Percentiles rank a stretch among this genome's conserved stretches.
Conservation (phyloP, 2,113 vertebrate genomes). For the Pungitius pungitius region DNA sequence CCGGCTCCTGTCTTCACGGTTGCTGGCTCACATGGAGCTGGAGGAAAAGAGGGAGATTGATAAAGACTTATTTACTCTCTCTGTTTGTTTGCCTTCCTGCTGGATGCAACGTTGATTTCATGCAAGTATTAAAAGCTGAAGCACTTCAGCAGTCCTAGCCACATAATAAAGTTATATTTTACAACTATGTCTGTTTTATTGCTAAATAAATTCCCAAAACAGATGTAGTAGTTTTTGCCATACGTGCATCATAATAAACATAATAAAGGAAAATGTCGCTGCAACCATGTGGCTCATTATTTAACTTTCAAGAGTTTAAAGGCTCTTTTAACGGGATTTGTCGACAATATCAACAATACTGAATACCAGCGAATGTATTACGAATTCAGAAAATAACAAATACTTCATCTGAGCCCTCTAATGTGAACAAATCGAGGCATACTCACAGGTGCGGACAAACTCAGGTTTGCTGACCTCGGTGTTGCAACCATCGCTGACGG, state of each 20-base stretch:
- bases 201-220: not conserved
- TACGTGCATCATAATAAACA: too few relatives aligned
- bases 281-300: not conserved
- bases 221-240: not conserved
- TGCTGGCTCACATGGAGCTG: slow-evolving; percentile 81
- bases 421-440: not conserved
- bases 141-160: too few relatives aligned
- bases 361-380: not conserved
- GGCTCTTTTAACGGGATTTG: not conserved
- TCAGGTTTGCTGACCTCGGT: slow-evolving; percentile 56
- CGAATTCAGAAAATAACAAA: not conserved
- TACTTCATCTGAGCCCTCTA: not conserved
- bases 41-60: not conserved
- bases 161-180: not conserved
- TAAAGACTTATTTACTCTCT: not conserved
- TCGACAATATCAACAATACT: not conserved
- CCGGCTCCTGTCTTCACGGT: slow-evolving; percentile 61
- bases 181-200: not conserved
- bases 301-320: not conserved
- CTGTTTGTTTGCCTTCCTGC: not conserved
- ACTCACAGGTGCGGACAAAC: slow-evolving; percentile 68
- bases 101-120: not conserved
- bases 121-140: not conserved
- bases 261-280: too few relatives aligned
- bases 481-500: slow-evolving; percentile 64